Evolutionary conservation across 2,797 vertebrate genomes (phyloP).

Genomic region (Peromyscus eremicus): DNA sequence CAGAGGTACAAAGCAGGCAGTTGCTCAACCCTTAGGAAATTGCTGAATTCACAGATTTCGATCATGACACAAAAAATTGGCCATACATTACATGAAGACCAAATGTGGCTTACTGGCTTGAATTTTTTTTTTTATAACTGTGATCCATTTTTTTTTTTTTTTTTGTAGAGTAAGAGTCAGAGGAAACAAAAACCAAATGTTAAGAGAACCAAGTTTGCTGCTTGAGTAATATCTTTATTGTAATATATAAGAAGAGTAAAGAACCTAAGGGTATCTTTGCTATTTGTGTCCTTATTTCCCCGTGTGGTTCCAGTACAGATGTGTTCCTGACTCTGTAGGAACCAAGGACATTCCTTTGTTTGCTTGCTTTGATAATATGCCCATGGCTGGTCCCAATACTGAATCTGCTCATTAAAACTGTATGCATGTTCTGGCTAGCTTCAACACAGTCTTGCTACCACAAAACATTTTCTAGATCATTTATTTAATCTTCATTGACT

Average conservation of each 20-base stretch:
- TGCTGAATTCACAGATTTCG: constrained; percentile 85
- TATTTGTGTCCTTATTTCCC: not conserved
- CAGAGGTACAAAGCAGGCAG: constrained; percentile 74
- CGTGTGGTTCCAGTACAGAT: not conserved
- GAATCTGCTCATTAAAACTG: constrained; percentile 66
- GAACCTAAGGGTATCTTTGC: constrained; percentile 41
- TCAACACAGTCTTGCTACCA: constrained; percentile 21
- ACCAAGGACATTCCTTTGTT: not conserved
- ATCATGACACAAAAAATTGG: constrained; percentile 70
- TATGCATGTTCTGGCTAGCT: constrained; percentile 64
- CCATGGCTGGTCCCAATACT: constrained; percentile 46
- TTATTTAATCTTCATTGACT: constrained; percentile 77
- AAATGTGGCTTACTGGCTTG: not conserved
- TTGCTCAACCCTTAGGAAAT: constrained; percentile 80
- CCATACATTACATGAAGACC: constrained; percentile 33
- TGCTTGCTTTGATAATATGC: constrained; percentile 42
- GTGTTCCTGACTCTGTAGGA: not conserved
- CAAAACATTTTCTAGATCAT: constrained; percentile 59
- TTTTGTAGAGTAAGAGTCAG: not conserved
- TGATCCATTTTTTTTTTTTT: not conserved
- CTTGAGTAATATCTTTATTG: constrained; percentile 68
- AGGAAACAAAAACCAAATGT: constrained; percentile 36
- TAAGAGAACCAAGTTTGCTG: constrained; percentile 59
- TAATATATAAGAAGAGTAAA: not conserved
- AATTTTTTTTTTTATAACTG: constrained; percentile 8